A percentile compares a stretch with the other conserved stretches of the same genome.
Evolutionary conservation across 1,140 invertebrate genomes (phyloP).

Genomic region (Drosophila burlai): DNA sequence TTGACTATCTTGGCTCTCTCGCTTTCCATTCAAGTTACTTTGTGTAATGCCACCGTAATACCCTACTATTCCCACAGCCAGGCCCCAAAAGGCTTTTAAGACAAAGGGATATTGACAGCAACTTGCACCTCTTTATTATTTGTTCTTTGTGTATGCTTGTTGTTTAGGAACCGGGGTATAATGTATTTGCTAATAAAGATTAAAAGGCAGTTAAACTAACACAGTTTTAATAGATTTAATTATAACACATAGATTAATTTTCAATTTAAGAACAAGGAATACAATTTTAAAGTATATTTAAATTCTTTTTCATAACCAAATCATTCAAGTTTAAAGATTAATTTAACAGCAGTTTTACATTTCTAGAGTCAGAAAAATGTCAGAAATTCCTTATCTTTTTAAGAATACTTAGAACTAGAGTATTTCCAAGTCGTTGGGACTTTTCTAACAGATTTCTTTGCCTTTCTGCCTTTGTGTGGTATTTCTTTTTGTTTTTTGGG

Average conservation of each 20-base stretch:
- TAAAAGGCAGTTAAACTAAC: not conserved
- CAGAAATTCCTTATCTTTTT: too few relatives aligned
- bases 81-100: conserved; percentile 5
- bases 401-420: not conserved
- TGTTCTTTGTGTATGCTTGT: not conserved
- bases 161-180: not conserved
- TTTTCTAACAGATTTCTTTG: conserved; percentile 7
- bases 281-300: not conserved
- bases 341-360: not conserved
- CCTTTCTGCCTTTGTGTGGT: conserved; percentile 26
- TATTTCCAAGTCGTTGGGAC: not conserved
- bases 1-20: conserved; percentile 32
- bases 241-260: not conserved
- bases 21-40: conserved; percentile 26
- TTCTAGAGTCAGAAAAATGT: too few relatives aligned
- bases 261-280: not conserved
- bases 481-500: conserved; percentile 28
- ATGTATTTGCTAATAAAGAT: not conserved
- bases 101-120: conserved; percentile 14
- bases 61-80: conserved; percentile 28
- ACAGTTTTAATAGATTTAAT: not conserved
- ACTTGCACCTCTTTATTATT: not conserved
- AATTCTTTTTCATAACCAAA: not conserved
- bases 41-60: conserved; percentile 41
- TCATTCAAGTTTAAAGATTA: not conserved